Percentiles rank a stretch among this genome's conserved stretches.
phyloP scores from a whole-genome alignment of 2,797 vertebrate species.

The Alfaro cultratus region DNA sequence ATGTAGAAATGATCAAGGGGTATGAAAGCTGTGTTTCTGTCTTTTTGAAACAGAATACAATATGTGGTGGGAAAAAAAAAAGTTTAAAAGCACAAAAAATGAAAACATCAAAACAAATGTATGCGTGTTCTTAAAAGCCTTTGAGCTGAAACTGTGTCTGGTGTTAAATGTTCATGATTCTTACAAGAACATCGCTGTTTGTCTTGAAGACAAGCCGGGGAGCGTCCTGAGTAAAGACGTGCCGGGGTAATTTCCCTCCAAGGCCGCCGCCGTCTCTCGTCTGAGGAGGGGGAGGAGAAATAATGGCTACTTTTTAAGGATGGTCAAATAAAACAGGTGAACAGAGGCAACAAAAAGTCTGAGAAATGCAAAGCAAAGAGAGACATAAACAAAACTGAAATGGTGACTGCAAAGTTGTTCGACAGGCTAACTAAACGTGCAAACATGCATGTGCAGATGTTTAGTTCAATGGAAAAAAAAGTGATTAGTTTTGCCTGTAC shows the following conservation, averaged over 20 bases:
- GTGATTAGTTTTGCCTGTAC: neutral
- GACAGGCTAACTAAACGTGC: neutral
- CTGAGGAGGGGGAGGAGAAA: constrained; percentile 94
- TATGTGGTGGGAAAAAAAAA: constrained; percentile 7
- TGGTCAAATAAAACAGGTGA: constrained; percentile 90
- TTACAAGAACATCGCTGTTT: constrained; percentile 99
- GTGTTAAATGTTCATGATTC: constrained; percentile 93
- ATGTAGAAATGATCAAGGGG: neutral
- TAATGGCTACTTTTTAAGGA: constrained; percentile 99
- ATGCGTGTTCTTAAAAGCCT: constrained; percentile 11
- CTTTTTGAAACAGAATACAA: neutral
- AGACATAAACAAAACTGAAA: constrained; percentile 65
- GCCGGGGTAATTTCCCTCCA: constrained; percentile 98
- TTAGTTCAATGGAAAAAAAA: constrained; percentile 32
- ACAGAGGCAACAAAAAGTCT: constrained; percentile 80
- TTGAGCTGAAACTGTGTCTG: constrained; percentile 68
- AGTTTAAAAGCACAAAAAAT: constrained; percentile 35
- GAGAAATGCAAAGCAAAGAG: constrained; percentile 69
- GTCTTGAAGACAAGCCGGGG: constrained; percentile 99
- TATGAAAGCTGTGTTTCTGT: neutral
- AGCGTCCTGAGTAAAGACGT: constrained; percentile 99
- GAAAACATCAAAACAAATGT: constrained; percentile 68
- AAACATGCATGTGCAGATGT: constrained; percentile 50
- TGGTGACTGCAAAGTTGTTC: constrained; percentile 61
- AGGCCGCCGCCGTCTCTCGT: constrained; percentile 99